Conservation (phyloP, 2,888 invertebrate species). For the Drosophila affinis region DNA sequence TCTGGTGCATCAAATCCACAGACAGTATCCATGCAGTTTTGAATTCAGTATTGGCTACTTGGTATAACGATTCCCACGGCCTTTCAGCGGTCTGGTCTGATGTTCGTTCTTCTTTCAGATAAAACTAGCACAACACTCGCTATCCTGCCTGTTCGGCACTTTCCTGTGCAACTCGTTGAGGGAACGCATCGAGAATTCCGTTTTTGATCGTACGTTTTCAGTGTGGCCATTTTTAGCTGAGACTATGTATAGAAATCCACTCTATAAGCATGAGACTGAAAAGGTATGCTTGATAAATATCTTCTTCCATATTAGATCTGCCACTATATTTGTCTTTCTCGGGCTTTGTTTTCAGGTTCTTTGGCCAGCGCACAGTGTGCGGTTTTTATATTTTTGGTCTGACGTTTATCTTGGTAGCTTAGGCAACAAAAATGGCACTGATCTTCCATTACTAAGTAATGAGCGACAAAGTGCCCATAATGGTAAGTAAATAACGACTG, state of each 20-base stretch:
- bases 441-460: constrained; percentile 81
- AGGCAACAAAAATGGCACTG: constrained; percentile 84
- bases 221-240: constrained; percentile 94
- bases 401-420: constrained; percentile 90
- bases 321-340: neutral
- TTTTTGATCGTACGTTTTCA: constrained; percentile 89
- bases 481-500: constrained; percentile 55
- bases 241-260: constrained; percentile 92
- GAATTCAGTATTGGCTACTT: constrained; percentile 97
- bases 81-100: neutral
- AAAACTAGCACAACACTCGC: constrained; percentile 96
- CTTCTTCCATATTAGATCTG: neutral
- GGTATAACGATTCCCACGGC: constrained; percentile 85
- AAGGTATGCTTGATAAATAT: constrained; percentile 59
- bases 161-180: constrained; percentile 95
- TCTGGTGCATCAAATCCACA: constrained; percentile 95
- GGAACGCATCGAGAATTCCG: constrained; percentile 88
- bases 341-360: constrained; percentile 86
- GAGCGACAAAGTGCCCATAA: constrained; percentile 77
- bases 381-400: constrained; percentile 93
- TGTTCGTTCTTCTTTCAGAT: constrained; percentile 86
- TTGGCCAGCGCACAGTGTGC: constrained; percentile 93
- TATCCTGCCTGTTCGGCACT: constrained; percentile 98
- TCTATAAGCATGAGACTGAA: constrained; percentile 87
- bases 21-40: constrained; percentile 96